Evolutionary conservation across 2,888 invertebrate species (phyloP).

Genomic region (Hybos culiciformis): DNA sequence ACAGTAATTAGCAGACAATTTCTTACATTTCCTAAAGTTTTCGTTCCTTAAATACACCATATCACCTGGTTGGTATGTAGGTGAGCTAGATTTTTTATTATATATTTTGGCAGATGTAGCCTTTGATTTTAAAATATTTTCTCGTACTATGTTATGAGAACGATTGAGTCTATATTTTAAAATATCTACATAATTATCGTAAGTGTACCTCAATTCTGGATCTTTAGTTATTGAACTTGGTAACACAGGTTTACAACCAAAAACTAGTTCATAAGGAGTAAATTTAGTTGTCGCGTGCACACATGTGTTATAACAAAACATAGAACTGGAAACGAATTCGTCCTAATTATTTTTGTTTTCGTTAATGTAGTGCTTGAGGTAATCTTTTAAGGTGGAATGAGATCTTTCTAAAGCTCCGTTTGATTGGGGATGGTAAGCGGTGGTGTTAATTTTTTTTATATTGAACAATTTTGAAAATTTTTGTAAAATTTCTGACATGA

Average conservation of each 20-base stretch:
- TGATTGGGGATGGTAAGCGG: conserved; percentile 16
- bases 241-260: conserved; percentile 8
- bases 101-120: no score
- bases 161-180: conserved; percentile 9
- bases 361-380: conserved; percentile 20
- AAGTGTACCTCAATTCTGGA: conserved; percentile 8
- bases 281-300: conserved; percentile 6
- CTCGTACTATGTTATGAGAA: conserved; percentile 8
- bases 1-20: no score
- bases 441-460: conserved; percentile 21
- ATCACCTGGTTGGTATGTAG: no score
- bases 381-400: conserved; percentile 23
- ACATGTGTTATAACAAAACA: conserved; percentile 6
- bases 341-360: conserved; percentile 4
- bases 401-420: conserved; percentile 20
- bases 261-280: conserved; percentile 8
- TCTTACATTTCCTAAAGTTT: no score
- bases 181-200: conserved; percentile 8
- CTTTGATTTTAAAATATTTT: conserved; percentile 9
- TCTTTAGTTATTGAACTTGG: conserved; percentile 4
- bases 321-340: conserved; percentile 1
- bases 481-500: conserved; percentile 18
- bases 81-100: no score
- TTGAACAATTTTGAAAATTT: conserved; percentile 20
- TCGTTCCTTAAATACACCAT: no score